A percentile compares a stretch with the other conserved stretches of the same genome.
phyloP scores from a whole-genome alignment of 2,797 vertebrate genomes.

The Sarcoramphus papa region DNA sequence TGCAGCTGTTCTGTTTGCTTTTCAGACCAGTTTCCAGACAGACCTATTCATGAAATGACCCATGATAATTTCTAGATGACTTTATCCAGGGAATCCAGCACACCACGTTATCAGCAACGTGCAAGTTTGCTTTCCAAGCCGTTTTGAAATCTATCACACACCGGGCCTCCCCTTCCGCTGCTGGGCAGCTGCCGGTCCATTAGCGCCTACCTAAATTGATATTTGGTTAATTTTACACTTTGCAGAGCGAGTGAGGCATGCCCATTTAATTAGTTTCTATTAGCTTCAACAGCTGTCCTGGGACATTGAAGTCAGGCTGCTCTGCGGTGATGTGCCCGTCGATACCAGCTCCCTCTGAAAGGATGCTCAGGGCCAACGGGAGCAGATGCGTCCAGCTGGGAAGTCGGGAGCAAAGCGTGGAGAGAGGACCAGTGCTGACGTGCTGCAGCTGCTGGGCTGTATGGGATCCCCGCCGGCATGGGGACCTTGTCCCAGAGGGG shows the following conservation, averaged over 20 bases:
- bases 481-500: neutral
- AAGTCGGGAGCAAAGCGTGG: accelerated
- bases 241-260: neutral
- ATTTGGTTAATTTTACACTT: neutral
- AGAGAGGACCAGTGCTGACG: accelerated
- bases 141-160: neutral
- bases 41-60: neutral
- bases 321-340: accelerated
- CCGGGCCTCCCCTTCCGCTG: neutral
- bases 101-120: neutral
- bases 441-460: neutral
- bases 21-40: neutral
- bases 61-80: neutral
- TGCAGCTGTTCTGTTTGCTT: neutral
- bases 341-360: neutral
- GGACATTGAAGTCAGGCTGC: neutral
- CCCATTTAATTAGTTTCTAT: neutral
- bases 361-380: neutral
- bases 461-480: accelerated
- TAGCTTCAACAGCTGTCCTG: neutral
- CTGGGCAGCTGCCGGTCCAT: neutral
- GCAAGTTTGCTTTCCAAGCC: neutral
- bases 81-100: neutral
- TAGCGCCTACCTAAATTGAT: neutral
- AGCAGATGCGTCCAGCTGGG: neutral